Evolutionary conservation across 2,888 invertebrate species (phyloP).

Genomic region (Synergus gifuensis): DNA sequence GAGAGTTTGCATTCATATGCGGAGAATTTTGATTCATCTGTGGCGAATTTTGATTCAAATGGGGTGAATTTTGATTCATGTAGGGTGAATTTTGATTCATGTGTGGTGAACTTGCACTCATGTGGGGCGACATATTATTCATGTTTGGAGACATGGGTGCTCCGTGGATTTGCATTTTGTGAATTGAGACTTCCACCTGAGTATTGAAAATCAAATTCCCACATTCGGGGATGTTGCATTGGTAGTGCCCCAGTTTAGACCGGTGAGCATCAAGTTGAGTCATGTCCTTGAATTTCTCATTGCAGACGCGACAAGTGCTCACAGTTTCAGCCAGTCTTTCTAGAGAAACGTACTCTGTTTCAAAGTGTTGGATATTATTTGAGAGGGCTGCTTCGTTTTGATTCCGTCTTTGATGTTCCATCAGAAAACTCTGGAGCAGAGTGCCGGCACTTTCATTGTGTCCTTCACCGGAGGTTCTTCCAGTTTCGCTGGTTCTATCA

Average conservation of each 20-base stretch:
- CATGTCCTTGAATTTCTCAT: constrained; percentile 81
- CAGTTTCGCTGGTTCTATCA: background rate
- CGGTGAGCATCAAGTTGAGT: constrained; percentile 80
- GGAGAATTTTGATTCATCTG: constrained; percentile 66
- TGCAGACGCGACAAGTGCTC: constrained; percentile 82
- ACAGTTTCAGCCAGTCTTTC: constrained; percentile 82
- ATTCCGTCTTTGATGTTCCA: constrained; percentile 70
- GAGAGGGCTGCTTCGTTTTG: constrained; percentile 65
- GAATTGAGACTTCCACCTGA: constrained; percentile 67
- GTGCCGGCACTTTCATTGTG: constrained; percentile 66
- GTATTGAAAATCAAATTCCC: constrained; percentile 69
- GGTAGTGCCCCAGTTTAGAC: constrained; percentile 81
- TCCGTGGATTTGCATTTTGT: constrained; percentile 72
- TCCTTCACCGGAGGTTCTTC: constrained; percentile 57
- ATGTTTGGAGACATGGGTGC: constrained; percentile 66
- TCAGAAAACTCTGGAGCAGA: constrained; percentile 72
- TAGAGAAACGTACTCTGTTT: constrained; percentile 83
- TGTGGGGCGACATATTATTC: constrained; percentile 65
- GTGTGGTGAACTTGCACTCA: constrained; percentile 62
- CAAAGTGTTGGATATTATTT: constrained; percentile 62
- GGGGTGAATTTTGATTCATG: constrained; percentile 62
- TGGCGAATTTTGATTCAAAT: constrained; percentile 63
- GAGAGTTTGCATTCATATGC: constrained; percentile 57
- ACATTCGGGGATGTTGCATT: constrained; percentile 76
- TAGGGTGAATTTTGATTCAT: constrained; percentile 62